Base-by-base conservation (phyloP, 2,113 vertebrate species). In the Elaphurus davidianus region DNA sequence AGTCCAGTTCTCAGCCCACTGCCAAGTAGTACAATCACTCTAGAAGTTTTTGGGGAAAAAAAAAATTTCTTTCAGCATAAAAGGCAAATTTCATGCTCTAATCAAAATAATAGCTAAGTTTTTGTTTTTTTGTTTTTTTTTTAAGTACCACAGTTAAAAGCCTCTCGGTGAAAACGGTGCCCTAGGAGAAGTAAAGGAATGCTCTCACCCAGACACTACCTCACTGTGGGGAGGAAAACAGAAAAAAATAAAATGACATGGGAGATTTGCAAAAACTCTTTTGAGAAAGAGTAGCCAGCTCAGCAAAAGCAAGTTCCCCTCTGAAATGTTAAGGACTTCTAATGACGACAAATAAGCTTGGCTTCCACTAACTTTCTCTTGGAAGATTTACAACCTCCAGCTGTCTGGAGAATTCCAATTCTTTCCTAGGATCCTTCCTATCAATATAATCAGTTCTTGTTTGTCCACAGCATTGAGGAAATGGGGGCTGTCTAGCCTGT, bases 331-430 rank as follows among this genome's bases (percentile, higher is more conserved):
- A 59, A 93, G 62, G 71, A 74, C 59, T 97, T 95, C 40, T 93
- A 81, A 95, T 95, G 95, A 86, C 2, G 59, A 33, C 91, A 81
- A 97, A 93, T 59, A 97, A 57, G 12, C 60, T 23, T 95, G 85
- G 7, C 0, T 55, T 84, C 87, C 84, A 74, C 64, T 59, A 52
- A 59, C 62, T 92, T 78, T 50, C 30, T 93, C 89, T n/a, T 76
- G 71, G 40, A 93, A 74, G 15, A 96, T 98, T 98, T 98, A 96
- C 21, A 89, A n/a, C 88, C 95, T 92, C 76, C 94, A 98, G 90
- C 93, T 98, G 82, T 85, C 97, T 96, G 88, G 94, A 96, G 50
- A 95, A 83, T 7, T 54, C 33, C 19, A 30, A 10, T 60, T 71
- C 59, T 95, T 93, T 13, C 3, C 45, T 25, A 17, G 21, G 7